Base-by-base conservation (phyloP, 2,888 invertebrate genomes). In the Hipparchia semele region DNA sequence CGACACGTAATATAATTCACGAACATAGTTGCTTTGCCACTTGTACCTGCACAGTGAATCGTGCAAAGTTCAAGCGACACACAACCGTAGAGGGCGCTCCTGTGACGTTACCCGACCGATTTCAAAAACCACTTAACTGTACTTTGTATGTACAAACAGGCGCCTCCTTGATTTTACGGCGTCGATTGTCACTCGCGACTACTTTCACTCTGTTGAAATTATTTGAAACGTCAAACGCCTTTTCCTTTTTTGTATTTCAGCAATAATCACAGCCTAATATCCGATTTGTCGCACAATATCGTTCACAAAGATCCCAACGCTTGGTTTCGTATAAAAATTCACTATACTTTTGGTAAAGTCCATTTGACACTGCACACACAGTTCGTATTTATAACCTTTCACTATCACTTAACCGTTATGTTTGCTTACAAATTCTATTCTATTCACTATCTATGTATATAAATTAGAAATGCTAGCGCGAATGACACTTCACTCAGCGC, bases 391-490 rank as follows among this genome's bases (percentile, higher is more conserved):
- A 79, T 83, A 82, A 83, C 79, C 82, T 83, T 85, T 82, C 85
- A 89, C 87, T 88, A 89, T 78, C 79, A 82, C 80, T 81, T 79
- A 79, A 79, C 81, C 79, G 76, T 84, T 80, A 33, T 53, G 81
- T 81, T 79, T 83, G 82, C 80, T 82, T 79, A 83, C 86, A 83
- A 76, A 89, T 87, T 84, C 82, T 83, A 83, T 75, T 73, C 79
- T 89, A 87, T 85, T 77, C 87, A 88, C 85, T 79, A 90, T 84
- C 81, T 82, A 85, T 84, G 2, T 87, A 87, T 87, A 87, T 73
- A 88, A 86, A 85, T 72, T 86, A 86, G 83, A 90, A 90, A 88
- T 84, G 84, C 84, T 84, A 82, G 87, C 90, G 88, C 88, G 86
- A 87, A 85, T 83, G 87, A 86, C 76, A 76, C 78, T 86, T 80